A percentile compares a stretch with the other conserved stretches of the same genome.
phyloP scores from a whole-genome alignment of 2,888 invertebrate species.

The Perizoma flavofasciatum region DNA sequence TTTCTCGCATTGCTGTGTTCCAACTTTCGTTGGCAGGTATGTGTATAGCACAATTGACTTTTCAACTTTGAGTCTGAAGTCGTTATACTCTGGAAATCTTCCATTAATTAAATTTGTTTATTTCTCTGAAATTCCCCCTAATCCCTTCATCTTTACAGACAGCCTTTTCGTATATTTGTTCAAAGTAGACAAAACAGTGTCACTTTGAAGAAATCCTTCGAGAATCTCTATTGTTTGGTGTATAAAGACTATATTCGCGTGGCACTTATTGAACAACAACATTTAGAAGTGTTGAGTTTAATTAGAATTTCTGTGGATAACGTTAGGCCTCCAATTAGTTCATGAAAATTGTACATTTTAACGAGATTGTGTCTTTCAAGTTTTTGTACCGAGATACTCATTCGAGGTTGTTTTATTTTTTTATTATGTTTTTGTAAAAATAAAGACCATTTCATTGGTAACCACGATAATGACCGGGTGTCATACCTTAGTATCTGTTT shows the following conservation, averaged over 20 bases:
- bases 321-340: constrained; percentile 65
- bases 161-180: constrained; percentile 52
- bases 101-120: constrained; percentile 13
- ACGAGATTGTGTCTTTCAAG: constrained; percentile 57
- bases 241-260: constrained; percentile 45
- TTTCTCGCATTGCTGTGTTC: no score
- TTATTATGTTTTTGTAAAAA: no score
- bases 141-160: constrained; percentile 64
- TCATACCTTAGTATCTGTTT: no score
- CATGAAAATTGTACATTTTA: constrained; percentile 72
- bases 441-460: no score
- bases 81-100: constrained; percentile 2
- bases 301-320: constrained; percentile 66
- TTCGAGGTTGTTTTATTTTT: neutral
- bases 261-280: constrained; percentile 24
- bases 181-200: constrained; percentile 64
- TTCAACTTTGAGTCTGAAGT: no score
- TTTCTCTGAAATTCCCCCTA: constrained; percentile 38
- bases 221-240: constrained; percentile 44
- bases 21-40: no score
- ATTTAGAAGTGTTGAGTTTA: constrained; percentile 60
- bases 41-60: no score
- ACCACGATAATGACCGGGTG: no score
- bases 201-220: constrained; percentile 48
- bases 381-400: constrained; percentile 1